Conservation (phyloP, 1,140 invertebrate species). For the Chionoecetes opilio region DNA sequence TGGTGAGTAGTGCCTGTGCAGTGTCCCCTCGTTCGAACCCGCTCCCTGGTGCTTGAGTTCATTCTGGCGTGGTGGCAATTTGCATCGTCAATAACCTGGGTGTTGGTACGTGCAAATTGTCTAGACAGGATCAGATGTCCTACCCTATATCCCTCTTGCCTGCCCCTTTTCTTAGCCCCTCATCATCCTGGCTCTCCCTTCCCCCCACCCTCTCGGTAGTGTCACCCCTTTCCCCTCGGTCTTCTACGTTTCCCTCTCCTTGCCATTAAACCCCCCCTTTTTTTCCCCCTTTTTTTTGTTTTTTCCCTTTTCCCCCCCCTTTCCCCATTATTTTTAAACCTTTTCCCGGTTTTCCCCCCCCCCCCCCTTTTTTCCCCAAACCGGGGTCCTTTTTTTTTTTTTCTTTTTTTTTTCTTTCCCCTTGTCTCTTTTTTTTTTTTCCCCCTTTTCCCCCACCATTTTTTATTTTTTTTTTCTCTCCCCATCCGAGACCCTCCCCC, state of each 20-base stretch:
- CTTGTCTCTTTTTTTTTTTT: not conserved
- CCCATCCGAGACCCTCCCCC: no score
- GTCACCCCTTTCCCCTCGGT: conserved; percentile 20
- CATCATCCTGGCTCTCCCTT: conserved; percentile 2
- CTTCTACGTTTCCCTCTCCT: not conserved
- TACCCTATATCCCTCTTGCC: not conserved
- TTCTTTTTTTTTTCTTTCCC: not conserved
- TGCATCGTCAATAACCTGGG: no score
- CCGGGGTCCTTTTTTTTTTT: not conserved
- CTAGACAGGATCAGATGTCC: no score
- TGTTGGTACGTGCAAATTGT: no score
- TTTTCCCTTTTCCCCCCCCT: not conserved
- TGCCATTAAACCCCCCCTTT: conserved; percentile 4
- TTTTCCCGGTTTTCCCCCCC: not conserved
- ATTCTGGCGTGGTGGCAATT: no score
- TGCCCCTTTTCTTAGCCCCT: not conserved
- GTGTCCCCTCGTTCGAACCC: no score
- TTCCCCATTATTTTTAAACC: no score
- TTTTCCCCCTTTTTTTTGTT: not conserved
- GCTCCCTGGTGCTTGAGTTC: not conserved
- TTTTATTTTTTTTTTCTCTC: no score
- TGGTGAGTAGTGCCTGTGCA: no score
- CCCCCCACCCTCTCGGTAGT: not conserved
- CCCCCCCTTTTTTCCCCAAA: not conserved
- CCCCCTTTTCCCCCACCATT: not conserved